Base-by-base conservation (phyloP, 2,888 invertebrate species). In the Polietes domitor region DNA sequence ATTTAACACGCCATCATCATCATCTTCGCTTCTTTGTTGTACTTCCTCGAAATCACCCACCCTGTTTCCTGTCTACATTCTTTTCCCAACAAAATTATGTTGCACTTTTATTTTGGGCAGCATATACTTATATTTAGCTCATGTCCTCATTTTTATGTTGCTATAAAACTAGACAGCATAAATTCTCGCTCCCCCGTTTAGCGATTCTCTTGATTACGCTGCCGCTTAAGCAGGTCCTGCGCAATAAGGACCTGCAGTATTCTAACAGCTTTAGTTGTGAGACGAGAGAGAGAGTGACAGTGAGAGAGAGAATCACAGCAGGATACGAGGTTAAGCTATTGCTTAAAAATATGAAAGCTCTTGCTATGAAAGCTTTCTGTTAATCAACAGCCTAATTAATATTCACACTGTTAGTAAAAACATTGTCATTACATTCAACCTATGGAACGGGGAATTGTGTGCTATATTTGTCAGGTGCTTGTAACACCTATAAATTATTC, bases 121-220 rank as follows among this genome's bases (percentile, higher is more conserved):
- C 28, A 50, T 58, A 15, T 19, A 21, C 2, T 5, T 55, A 50
- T 61, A 50, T 72, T 71, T 71, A 55, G 77, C 63, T 72, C 63
- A 65, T 82, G 74, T 75, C 82, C 82, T 72, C 63, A 82, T 75
- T 82, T 68, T 76, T 58, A 75, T 80, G 79, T 80, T 74, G 61
- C 79, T 74, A 82, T 72, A 71, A 78, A 32, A 47, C 21, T 15
- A 24, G 24, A 47, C 37, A 68, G 24, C 47, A 72, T 58, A 47
- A 19, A 5, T 53, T 19, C 24, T 37, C 21, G 19, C 63, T 61
- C 41, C 53, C 47, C 24, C 12, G 21, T 32, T 37, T 10, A 41
- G 6, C 2, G 65, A 19, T 12, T 1, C 19, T 32, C 19, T 19
- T 24, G 15, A 12, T 21, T 24, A 71, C 70, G 19, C 41, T 21